Evolutionary conservation across 2,113 vertebrate genomes (phyloP).

Genomic region (Osmerus mordax): DNA sequence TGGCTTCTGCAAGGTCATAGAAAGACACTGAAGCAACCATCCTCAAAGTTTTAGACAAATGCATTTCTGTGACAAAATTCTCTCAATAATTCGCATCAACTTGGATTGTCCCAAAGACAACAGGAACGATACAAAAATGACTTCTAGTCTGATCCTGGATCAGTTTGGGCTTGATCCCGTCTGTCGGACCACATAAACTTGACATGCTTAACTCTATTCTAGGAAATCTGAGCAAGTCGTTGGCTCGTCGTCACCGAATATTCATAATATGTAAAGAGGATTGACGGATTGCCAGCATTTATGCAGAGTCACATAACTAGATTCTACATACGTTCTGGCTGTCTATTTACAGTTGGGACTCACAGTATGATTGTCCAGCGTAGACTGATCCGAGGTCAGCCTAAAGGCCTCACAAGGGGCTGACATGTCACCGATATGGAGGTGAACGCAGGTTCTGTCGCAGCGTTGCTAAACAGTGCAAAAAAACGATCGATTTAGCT

Average conservation of each 20-base stretch:
- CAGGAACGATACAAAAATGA: conserved; percentile 22
- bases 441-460: conserved; percentile 18
- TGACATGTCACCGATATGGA: conserved; percentile 18
- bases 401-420: background rate
- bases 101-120: background rate
- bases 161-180: conserved; percentile 4
- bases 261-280: too few species aligned
- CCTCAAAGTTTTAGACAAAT: too few species aligned
- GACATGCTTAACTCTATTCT: background rate
- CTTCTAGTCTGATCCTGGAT: conserved; percentile 23
- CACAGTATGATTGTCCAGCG: background rate
- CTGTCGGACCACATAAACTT: background rate
- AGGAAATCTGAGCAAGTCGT: background rate
- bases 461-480: conserved; percentile 28
- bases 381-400: conserved; percentile 32
- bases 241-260: too few species aligned
- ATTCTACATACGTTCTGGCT: too few species aligned
- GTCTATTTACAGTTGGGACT: background rate
- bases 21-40: too few species aligned
- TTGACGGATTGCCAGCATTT: too few species aligned
- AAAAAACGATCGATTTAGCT: conserved; percentile 71
- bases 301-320: too few species aligned
- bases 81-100: background rate
- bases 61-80: too few species aligned
- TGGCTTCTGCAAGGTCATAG: background rate